Evolutionary conservation across 2,888 invertebrate genomes (phyloP), one percentile per base, ranked within the genome.

Genomic region (Drosophila leonis): DNA sequence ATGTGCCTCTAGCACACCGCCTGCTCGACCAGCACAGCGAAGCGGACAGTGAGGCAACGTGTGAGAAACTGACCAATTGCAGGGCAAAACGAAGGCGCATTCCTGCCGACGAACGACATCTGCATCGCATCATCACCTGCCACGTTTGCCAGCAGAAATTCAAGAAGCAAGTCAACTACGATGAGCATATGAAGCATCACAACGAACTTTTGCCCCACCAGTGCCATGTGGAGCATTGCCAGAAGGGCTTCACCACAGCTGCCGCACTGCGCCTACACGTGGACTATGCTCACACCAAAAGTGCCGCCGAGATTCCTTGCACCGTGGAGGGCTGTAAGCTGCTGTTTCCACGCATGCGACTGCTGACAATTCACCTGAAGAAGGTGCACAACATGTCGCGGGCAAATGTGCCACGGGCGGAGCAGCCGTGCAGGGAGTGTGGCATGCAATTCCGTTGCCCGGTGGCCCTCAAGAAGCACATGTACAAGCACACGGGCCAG

Each of bases 111-210:
- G 80, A 83, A 27, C 80, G 82, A 4, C 80, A 81, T 44, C 62
- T 82, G 8, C 81, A 79, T 42, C 82, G 79, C 2, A 78, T 82
- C 2, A 83, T 92, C 3, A 76, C 76, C 29, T 92, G 92, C 46
- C 79, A 89, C 10, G 84, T 92, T 20, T 92, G 92, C 48, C 83
- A 87, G 8, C 90, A 91, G 52, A 91, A 87, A 35, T 92, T 92
- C 37, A 91, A 90, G 20, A 92, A 92, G 52, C 70, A 75, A 7
- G 69, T 73, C 4, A 88, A 90, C 51, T 91, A 84, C 33, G 86
- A 91, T 15, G 90, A 91, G 35, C 92, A 92, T 29, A 92, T 92
- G 91, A 91, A 90, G 13, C 86, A 89, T 27, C 92, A 92, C 61
- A 89, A 92, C 54, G 92, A 91, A 35, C 76, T 91, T 18, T 60